Percentiles rank a stretch among this genome's conserved stretches.
Conservation (phyloP, 2,113 vertebrate species). For the Myrmecobius fasciatus region DNA sequence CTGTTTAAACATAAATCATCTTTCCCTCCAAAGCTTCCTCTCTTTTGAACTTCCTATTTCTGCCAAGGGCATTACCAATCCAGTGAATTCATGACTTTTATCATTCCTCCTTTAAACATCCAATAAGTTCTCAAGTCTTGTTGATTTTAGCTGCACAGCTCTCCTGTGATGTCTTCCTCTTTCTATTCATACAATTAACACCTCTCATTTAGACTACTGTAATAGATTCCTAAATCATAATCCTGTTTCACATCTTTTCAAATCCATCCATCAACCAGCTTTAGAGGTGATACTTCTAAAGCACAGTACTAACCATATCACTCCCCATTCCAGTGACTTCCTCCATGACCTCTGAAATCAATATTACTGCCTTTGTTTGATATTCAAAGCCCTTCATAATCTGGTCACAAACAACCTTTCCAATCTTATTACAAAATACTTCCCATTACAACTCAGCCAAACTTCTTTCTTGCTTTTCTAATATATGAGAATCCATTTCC, state of each 20-base stretch:
- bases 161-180: neutral
- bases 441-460: neutral
- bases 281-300: neutral
- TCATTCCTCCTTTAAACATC: neutral
- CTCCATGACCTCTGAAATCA: neutral
- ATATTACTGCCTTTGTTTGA: neutral
- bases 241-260: rapidly evolving
- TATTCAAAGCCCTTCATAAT: neutral
- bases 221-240: neutral
- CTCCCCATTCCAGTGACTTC: neutral
- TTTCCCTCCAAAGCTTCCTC: neutral
- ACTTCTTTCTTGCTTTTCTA: neutral
- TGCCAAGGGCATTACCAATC: neutral
- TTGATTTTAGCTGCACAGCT: neutral
- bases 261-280: neutral
- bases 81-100: neutral
- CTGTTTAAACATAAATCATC: neutral
- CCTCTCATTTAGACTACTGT: too few species aligned
- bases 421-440: neutral
- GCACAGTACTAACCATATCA: neutral
- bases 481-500: neutral
- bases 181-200: rapidly evolving
- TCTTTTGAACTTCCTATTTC: neutral
- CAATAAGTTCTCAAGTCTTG: neutral
- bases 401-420: neutral